These are phyloP conservation scores for Neofelis nebulosa DNA, from an alignment of 2,113 vertebrate genomes.

Conservation along the genomic window DNA sequence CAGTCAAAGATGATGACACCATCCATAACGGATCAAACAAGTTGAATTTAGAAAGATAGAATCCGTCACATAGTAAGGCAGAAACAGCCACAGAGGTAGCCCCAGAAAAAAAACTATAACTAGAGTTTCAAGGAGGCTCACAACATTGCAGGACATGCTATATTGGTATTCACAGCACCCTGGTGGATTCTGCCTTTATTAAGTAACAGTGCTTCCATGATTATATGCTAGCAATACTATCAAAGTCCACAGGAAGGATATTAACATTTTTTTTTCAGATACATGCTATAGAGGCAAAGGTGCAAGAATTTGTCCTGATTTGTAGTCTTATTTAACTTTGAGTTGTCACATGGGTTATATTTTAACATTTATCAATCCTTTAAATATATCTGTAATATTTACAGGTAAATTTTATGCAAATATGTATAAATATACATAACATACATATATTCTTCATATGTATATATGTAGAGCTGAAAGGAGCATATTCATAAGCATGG, in stretches of 20 bases:
- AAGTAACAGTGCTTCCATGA: background rate
- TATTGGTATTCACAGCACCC: background rate
- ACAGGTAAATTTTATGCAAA: background rate
- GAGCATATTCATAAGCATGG: background rate
- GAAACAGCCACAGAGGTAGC: background rate
- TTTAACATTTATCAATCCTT: background rate
- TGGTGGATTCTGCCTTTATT: background rate
- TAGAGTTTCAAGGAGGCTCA: background rate
- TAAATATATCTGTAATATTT: background rate
- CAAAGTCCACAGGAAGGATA: background rate
- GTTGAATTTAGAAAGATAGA: background rate
- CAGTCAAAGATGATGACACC: background rate
- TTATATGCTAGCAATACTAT: background rate
- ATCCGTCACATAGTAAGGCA: background rate
- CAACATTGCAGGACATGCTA: accelerated
- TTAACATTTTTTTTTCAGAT: background rate
- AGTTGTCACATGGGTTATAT: background rate
- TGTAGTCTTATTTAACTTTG: background rate
- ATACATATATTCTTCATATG: background rate
- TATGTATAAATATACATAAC: background rate
- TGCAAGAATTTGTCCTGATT: background rate
- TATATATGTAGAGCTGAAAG: background rate
- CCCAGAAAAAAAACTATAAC: background rate
- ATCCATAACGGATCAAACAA: background rate
- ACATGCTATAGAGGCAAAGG: background rate